phyloP scores from a whole-genome alignment of 2,797 vertebrate species.

The Cryptoblepharus egeriae region DNA sequence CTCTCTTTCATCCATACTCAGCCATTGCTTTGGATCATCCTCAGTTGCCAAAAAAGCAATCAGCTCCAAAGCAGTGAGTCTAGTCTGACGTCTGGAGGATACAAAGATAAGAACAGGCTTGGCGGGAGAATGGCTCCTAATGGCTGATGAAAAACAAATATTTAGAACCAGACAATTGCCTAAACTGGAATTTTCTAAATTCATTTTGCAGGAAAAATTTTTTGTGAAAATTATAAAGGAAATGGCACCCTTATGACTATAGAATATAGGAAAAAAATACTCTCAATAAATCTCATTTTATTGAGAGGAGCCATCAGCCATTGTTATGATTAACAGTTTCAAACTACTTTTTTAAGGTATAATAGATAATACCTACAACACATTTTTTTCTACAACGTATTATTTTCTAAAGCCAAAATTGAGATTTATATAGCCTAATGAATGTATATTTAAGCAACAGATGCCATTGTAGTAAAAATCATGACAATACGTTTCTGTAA shows the following conservation, averaged over 20 bases:
- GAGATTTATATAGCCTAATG: neutral
- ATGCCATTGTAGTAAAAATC: neutral
- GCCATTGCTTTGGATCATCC: slow-evolving; percentile 97
- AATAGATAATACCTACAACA: slow-evolving; percentile 18
- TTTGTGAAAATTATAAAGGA: slow-evolving; percentile 44
- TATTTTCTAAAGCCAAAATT: neutral
- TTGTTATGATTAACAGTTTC: slow-evolving; percentile 42
- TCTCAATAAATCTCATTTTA: slow-evolving; percentile 50
- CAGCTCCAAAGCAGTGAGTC: slow-evolving; percentile 94
- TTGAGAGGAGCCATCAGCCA: slow-evolving; percentile 31
- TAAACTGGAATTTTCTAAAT: slow-evolving; percentile 29
- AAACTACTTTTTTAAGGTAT: slow-evolving; percentile 40
- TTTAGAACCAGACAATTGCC: slow-evolving; percentile 8
- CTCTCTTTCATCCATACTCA: slow-evolving; percentile 98
- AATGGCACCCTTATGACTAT: slow-evolving; percentile 51
- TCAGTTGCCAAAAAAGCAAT: slow-evolving; percentile 96
- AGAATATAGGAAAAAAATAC: slow-evolving; percentile 42
- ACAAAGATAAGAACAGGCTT: slow-evolving; percentile 98
- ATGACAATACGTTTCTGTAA: neutral
- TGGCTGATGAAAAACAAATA: slow-evolving; percentile 80
- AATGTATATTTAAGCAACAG: neutral
- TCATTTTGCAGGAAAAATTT: slow-evolving; percentile 49
- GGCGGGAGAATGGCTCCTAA: slow-evolving; percentile 94
- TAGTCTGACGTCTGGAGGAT: slow-evolving; percentile 94
- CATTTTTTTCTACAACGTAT: slow-evolving; percentile 34